A percentile compares a stretch with the other conserved stretches of the same genome.
These are phyloP conservation scores for Asobara japonica DNA, from an alignment of 1,140 invertebrate species.

Conservation along the genomic window DNA sequence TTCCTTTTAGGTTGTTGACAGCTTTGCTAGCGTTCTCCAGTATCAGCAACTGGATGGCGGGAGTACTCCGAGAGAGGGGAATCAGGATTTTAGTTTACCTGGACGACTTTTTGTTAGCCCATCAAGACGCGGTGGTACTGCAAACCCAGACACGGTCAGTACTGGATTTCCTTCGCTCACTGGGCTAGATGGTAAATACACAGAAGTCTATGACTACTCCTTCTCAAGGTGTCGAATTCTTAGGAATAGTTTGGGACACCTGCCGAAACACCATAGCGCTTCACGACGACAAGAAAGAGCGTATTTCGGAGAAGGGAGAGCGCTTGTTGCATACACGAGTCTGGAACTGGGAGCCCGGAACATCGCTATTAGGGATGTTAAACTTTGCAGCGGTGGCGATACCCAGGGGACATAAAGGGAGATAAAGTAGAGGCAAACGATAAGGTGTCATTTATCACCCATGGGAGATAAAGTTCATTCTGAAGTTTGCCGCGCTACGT, in stretches of 20 bases:
- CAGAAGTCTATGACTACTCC: conserved; percentile 21
- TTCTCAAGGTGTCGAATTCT: conserved; percentile 20
- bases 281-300: conserved; percentile 15
- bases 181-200: conserved; percentile 30
- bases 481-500: too few relatives aligned
- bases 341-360: conserved; percentile 15
- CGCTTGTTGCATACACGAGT: not conserved
- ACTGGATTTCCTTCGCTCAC: not conserved
- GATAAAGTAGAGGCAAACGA: too few relatives aligned
- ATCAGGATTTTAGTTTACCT: conserved; percentile 35
- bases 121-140: not conserved
- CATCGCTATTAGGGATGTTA: conserved; percentile 18
- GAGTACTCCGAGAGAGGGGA: conserved; percentile 17
- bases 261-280: not conserved
- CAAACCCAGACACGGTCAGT: not conserved
- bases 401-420: not conserved
- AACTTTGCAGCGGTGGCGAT: conserved; percentile 26
- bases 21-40: conserved; percentile 43
- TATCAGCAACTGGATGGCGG: conserved; percentile 42
- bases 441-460: too few relatives aligned
- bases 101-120: conserved; percentile 32
- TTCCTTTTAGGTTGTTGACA: conserved; percentile 45
- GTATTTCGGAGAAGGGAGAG: not conserved
- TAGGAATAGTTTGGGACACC: conserved; percentile 32
- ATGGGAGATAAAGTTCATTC: too few relatives aligned